Evolutionary conservation across 2,888 invertebrate genomes (phyloP), one percentile per base, ranked within the genome.

Genomic region (Chrysolina haemoptera): DNA sequence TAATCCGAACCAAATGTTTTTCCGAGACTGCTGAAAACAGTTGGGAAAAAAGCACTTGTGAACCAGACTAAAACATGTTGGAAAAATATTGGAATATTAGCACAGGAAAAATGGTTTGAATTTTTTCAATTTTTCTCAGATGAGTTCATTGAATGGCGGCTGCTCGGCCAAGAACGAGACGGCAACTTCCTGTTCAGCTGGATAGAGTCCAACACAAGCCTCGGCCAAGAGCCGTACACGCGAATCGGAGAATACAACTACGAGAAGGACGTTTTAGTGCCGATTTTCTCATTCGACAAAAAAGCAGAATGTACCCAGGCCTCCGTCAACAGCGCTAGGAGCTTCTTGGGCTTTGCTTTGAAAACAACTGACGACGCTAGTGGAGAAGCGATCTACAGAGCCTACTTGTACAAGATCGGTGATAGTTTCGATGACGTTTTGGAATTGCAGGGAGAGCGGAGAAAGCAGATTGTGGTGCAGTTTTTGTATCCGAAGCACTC

Each of bases 161-260:
- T 95, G 70, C 87, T 96, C 78, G 95, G 95, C 0, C 95, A 95
- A 87, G 95, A 96, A 85, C 93, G 93, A 86, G 93, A 95, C 86
- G 94, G 94, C 2, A 91, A 91, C 0, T 89, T 95, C 83, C 86
- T 95, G 40, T 89, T 95, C 43, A 91, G 93, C 35, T 95, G 95
- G 94, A 81, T 84, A 4, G 84, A 86, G 77, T 78, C 81, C 8
- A 79, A 77, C 68, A 74, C 74, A 78, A 68, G 73, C 68, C 73
- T 50, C 46, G 62, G 10, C 40, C 72, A 53, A 81, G 62, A 83
- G 0, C 82, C 85, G 75, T 87, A 88, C 1, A 88, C 88, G 73
- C 94, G 94, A 12, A 90, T 94, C 76, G 94, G 94, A 0, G 88
- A 91, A 55, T 94, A 93, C 82, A 89, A 90, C 74, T 90, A 92